Evolutionary conservation across 2,113 vertebrate species (phyloP), one percentile per base, ranked within the genome.

Genomic region (Limnothrissa miodon): DNA sequence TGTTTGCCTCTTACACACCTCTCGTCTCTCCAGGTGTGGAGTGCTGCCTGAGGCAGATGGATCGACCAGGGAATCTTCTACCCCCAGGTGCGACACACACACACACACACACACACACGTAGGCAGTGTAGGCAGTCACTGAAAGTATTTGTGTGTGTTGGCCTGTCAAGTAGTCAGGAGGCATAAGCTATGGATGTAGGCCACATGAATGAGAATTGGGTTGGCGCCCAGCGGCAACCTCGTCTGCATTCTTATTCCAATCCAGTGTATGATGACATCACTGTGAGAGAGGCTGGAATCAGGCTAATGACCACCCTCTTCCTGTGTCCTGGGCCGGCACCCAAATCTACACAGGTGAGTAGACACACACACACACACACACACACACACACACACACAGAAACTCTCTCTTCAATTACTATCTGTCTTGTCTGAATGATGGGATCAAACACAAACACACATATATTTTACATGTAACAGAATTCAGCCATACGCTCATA

Each of bases 1-100:
- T 17, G n/a, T n/a, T n/a, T n/a, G n/a, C 6, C 62, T 36, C 74
- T 39, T 45, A 23, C 56, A 7, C 56, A 29, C 83, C 29, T 81
- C 80, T 59, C 80, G 2, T 66, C 44, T 84, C 19, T 45, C 1
- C 89, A 99, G 98, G 88, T 90, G 93, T 91, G 8, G 88, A 91
- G 74, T 97, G 88, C 90, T 98, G 97, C 90, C 90, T 99, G 87
- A 96, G 97, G 85, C 96, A 96, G 86, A 79, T 96, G 74, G 93
- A 96, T 45, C 91, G 91, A 87, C 92, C 91, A 11, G 97, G 97
- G 89, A 98, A 96, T 88, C 95, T 97, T 80, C 94, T 98, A 84
- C 95, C 95, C 92, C 97, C 98, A 95, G 97, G 98, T 99, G 94
- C 36, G 39, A 46, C 4, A 23, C 78, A 39, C 11, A 39, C 45